These are phyloP conservation scores for Encarsia formosa DNA, from an alignment of 2,888 invertebrate species.

Conservation along the genomic window DNA sequence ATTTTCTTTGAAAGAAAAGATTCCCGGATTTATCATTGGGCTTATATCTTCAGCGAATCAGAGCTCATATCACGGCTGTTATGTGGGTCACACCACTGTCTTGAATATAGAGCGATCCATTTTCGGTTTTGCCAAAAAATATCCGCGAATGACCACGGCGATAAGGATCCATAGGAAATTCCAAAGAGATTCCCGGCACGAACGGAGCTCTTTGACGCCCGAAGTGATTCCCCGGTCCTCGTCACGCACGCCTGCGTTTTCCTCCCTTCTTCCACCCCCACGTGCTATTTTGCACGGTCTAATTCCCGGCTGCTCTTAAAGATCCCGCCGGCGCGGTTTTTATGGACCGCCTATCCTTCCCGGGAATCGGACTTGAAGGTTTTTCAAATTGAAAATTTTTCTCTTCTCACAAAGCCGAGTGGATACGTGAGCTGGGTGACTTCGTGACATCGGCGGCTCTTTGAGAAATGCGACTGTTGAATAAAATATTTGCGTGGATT, in stretches of 20 bases:
- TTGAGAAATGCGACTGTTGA: too few relatives aligned
- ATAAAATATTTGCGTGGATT: too few relatives aligned
- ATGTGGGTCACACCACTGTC: too few relatives aligned
- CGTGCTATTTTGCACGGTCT: conserved; percentile 23
- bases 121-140: conserved; percentile 6
- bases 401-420: too few relatives aligned
- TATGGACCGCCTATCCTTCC: background rate
- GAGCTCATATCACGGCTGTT: too few relatives aligned
- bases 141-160: conserved; percentile 4
- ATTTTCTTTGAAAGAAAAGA: too few relatives aligned
- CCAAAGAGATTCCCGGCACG: conserved; percentile 44
- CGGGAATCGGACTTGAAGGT: conserved; percentile 9
- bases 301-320: conserved; percentile 20
- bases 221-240: conserved; percentile 42
- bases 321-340: conserved; percentile 2
- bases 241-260: background rate
- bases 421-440: too few relatives aligned
- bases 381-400: conserved; percentile 26
- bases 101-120: too few relatives aligned
- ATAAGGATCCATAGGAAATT: conserved; percentile 10
- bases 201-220: conserved; percentile 45
- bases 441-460: too few relatives aligned
- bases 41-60: too few relatives aligned
- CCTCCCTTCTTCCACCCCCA: conserved; percentile 2
- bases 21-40: too few relatives aligned